Evolutionary conservation across 1,140 invertebrate species (phyloP), one percentile per base, ranked within the genome.

Genomic region (Drosophila pandora): DNA sequence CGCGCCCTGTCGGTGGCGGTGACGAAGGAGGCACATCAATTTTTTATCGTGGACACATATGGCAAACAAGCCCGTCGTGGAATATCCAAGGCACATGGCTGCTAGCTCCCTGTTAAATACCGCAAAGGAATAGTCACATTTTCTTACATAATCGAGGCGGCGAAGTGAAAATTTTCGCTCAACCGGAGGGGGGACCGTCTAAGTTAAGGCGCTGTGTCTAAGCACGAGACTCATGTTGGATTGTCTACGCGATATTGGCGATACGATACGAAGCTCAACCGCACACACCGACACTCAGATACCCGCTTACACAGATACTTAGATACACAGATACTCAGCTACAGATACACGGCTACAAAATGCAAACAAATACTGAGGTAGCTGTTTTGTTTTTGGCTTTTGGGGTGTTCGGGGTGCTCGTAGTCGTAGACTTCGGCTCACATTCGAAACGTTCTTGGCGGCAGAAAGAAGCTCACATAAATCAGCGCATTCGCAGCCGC

Each of bases 171-270:
- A 72, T 56, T 72, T 71, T 37, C 34, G 49, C 49, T 13, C 21
- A 10, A 9, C 13, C 10, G 48, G 7, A 37, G 32, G n/a, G 43
- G 22, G 41, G 0, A 17, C 17, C 5, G 34, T 49, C 71, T 47
- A 67, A 64, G 25, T 64, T 55, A 45, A 72, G 69, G 45, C 49
- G 56, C 55, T 53, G 50, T 25, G 63, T 59, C 81, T 80, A 80
- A 85, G 82, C 82, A 87, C 82, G 82, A 85, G 82, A 85, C 82
- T 87, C 81, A 82, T 68, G 81, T 70, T 50, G 77, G 73, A 77
- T 73, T 76, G 67, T 71, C 76, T 58, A 47, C 63, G 52, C 61
- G 71, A 75, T 53, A 73, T 60, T 49, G 57, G 43, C 67, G 41
- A 63, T 41, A 74, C 68, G 48, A 65, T 30, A 63, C 59, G 65